Conservation (phyloP, 2,797 vertebrate species). For the Hyperoplus lanceolatus region DNA sequence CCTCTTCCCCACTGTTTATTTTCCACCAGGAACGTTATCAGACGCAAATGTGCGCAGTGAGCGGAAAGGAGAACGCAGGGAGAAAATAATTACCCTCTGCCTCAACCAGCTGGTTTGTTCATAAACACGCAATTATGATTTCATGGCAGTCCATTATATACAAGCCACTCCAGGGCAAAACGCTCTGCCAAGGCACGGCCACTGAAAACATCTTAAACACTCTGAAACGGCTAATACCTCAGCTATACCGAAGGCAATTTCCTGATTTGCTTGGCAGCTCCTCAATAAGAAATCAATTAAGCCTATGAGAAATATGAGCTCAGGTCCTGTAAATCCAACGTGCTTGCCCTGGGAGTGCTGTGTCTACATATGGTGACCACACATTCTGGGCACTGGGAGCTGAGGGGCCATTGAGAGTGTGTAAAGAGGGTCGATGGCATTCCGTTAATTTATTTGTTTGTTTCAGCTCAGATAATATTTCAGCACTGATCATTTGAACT, state of each 20-base stretch:
- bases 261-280: constrained; percentile 93
- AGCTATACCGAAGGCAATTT: constrained; percentile 88
- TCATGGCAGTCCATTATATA: constrained; percentile 85
- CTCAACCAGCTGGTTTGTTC: constrained; percentile 87
- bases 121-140: constrained; percentile 88
- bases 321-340: constrained; percentile 90
- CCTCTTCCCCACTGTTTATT: constrained; percentile 59
- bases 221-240: constrained; percentile 79
- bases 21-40: constrained; percentile 76
- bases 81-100: constrained; percentile 86
- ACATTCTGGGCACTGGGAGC: constrained; percentile 13
- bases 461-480: constrained; percentile 38
- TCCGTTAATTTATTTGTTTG: constrained; percentile 11
- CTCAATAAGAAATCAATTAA: constrained; percentile 96
- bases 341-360: constrained; percentile 33
- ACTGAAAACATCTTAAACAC: constrained; percentile 82
- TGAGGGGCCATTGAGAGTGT: not conserved
- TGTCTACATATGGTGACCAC: constrained; percentile 16
- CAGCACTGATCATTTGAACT: constrained; percentile 10
- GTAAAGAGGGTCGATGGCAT: not conserved
- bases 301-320: constrained; percentile 87
- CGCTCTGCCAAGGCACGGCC: constrained; percentile 72
- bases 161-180: constrained; percentile 81
- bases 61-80: constrained; percentile 71
- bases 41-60: constrained; percentile 71